Percentiles rank a stretch among this genome's conserved stretches.
These are phyloP conservation scores for Drusus annulatus DNA, from an alignment of 1,140 invertebrate genomes.

Conservation along the genomic window DNA sequence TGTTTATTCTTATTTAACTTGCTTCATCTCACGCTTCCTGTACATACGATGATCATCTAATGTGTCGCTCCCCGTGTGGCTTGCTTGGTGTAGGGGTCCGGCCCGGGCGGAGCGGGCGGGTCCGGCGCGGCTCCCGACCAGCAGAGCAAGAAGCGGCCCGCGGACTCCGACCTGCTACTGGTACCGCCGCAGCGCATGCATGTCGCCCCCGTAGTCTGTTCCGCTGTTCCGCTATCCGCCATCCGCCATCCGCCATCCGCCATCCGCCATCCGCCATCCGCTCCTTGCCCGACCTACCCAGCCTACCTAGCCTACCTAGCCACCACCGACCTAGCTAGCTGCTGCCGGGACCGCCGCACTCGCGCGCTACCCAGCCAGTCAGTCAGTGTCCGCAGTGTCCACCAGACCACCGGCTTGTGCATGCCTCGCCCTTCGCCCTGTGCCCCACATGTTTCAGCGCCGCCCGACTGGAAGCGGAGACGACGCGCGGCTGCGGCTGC, in stretches of 20 bases:
- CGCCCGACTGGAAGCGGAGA: constrained; percentile 9
- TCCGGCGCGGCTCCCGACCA: constrained; percentile 73
- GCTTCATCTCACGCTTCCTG: neutral
- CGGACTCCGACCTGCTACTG: constrained; percentile 90
- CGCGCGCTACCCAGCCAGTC: constrained; percentile 10
- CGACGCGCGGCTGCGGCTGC: neutral
- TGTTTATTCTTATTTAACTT: neutral
- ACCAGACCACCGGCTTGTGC: constrained; percentile 24
- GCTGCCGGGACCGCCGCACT: constrained; percentile 52
- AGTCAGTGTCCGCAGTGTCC: no score
- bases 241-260: no score
- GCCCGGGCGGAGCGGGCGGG: constrained; percentile 61
- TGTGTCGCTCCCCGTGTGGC: constrained; percentile 59
- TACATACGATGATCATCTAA: constrained; percentile 24
- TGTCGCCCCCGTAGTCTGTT: constrained; percentile 55
- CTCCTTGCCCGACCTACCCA: no score
- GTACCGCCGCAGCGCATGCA: constrained; percentile 80
- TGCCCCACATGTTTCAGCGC: constrained; percentile 24
- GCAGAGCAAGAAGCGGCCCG: constrained; percentile 85
- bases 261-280: no score
- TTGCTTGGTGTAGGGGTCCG: constrained; percentile 61
- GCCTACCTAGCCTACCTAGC: no score
- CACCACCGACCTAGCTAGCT: constrained; percentile 19
- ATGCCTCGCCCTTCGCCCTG: neutral
- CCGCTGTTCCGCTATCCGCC: no score